phyloP scores from a whole-genome alignment of 1,140 invertebrate genomes.

The Goniozus legneri region DNA sequence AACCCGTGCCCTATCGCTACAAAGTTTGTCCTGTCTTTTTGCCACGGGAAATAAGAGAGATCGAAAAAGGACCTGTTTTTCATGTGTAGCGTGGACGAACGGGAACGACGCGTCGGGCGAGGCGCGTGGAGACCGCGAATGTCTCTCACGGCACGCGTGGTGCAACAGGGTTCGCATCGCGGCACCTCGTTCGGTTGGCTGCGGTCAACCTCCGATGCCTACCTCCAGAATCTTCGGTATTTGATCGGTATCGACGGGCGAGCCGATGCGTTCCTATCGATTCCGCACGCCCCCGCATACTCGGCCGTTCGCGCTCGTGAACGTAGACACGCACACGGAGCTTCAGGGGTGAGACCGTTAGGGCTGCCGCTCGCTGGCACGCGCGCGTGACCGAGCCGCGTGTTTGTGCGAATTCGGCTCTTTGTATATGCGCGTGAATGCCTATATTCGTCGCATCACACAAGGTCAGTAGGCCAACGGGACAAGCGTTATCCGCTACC shows the following conservation, averaged over 20 bases:
- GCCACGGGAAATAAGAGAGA: background rate
- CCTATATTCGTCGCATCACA: slow-evolving; percentile 23
- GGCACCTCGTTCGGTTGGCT: background rate
- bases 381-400: no score
- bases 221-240: slow-evolving; percentile 49
- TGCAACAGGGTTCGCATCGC: background rate
- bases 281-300: slow-evolving; percentile 17
- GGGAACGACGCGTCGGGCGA: background rate
- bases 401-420: slow-evolving; percentile 10
- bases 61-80: no score
- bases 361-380: no score
- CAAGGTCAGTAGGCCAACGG: slow-evolving; percentile 39
- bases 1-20: no score
- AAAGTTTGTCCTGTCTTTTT: background rate
- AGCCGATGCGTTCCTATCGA: slow-evolving; percentile 23
- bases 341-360: background rate
- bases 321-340: background rate
- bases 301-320: background rate
- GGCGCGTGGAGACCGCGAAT: background rate
- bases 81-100: no score
- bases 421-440: slow-evolving; percentile 21
- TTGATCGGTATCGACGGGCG: slow-evolving; percentile 38
- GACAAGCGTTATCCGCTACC: slow-evolving; percentile 10
- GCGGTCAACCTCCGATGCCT: slow-evolving; percentile 22
- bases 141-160: background rate